Conservation (phyloP, 2,888 invertebrate species). For the Ashinkailepas kermadecensis region DNA sequence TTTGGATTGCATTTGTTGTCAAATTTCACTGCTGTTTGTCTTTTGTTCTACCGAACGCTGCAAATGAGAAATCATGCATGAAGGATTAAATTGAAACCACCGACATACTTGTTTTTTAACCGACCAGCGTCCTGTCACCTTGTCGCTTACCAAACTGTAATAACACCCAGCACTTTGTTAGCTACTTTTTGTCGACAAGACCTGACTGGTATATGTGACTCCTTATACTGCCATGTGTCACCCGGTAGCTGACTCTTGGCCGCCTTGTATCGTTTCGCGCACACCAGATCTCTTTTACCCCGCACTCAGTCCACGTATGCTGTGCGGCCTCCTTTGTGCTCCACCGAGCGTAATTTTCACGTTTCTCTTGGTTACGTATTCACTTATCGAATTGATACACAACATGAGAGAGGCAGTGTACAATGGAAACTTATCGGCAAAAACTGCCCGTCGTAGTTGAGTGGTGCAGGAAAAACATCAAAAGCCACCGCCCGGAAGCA, state of each 20-base stretch:
- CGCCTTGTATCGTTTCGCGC: not conserved
- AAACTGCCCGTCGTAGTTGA: not conserved
- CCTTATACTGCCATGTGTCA: not conserved
- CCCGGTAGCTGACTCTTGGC: not conserved
- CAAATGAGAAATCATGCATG: no score
- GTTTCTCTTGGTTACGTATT: constrained; percentile 3
- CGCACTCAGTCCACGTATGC: not conserved
- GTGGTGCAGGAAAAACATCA: not conserved
- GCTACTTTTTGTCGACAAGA: not conserved
- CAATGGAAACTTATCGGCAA: not conserved
- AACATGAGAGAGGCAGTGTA: not conserved
- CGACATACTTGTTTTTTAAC: no score
- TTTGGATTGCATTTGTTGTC: no score
- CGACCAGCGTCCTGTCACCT: no score
- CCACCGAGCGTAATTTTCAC: not conserved
- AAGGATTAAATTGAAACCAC: no score
- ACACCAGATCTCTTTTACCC: not conserved
- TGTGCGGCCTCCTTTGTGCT: not conserved
- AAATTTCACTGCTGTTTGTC: no score
- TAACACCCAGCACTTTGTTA: not conserved
- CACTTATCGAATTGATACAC: not conserved
- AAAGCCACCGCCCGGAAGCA: not conserved
- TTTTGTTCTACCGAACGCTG: no score
- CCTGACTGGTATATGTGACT: not conserved
- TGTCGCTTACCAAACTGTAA: not conserved